Conservation (phyloP, 2,888 invertebrate genomes). For the Athrips mouffetella region DNA sequence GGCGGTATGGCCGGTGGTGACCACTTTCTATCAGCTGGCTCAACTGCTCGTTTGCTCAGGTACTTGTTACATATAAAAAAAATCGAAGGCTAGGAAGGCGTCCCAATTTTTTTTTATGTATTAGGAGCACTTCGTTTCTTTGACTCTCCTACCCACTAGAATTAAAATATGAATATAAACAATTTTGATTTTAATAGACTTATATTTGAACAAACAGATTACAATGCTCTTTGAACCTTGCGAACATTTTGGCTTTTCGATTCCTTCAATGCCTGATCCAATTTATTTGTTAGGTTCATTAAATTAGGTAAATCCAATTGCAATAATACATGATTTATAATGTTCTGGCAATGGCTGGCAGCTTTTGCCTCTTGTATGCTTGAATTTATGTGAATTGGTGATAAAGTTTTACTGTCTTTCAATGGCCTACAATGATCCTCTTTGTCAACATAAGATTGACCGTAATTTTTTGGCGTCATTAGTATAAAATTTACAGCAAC, state of each 20-base stretch:
- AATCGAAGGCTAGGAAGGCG: no score
- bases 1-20: no score
- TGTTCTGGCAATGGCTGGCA: slow-evolving; percentile 63
- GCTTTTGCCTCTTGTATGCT: slow-evolving; percentile 59
- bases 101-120: no score
- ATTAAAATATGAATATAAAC: no score
- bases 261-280: slow-evolving; percentile 78
- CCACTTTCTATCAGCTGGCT: no score
- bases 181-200: no score
- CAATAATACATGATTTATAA: slow-evolving; percentile 58
- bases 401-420: slow-evolving; percentile 23
- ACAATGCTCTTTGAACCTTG: slow-evolving; percentile 72
- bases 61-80: no score
- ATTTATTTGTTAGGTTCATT: slow-evolving; percentile 68
- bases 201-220: no score
- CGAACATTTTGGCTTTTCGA: slow-evolving; percentile 77
- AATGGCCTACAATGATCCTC: slow-evolving; percentile 12
- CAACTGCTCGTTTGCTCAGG: no score
- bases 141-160: no score
- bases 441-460: slow-evolving; percentile 32
- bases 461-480: slow-evolving; percentile 54
- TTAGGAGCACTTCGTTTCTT: no score
- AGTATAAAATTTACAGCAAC: slow-evolving; percentile 61
- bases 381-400: slow-evolving; percentile 40
- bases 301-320: slow-evolving; percentile 79